Base-by-base conservation (phyloP, 2,797 vertebrate genomes). In the Hoplostethus mediterraneus region DNA sequence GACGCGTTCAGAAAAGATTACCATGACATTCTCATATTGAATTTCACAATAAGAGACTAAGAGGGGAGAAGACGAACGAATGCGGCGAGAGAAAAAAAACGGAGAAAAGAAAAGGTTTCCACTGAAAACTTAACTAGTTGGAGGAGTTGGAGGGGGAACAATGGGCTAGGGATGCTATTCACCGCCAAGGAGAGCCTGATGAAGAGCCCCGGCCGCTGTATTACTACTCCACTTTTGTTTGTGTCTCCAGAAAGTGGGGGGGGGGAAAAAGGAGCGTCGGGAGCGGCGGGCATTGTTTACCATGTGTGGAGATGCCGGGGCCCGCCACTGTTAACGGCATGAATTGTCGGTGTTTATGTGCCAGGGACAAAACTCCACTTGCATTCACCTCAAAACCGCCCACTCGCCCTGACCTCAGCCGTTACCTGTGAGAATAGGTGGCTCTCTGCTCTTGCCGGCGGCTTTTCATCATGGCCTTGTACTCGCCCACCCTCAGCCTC, bases 381-480 rank as follows among this genome's bases (percentile, higher is more conserved):
- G 5, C 40, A 65, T 67, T 56, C 21, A 63, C 63, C 11, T 54
- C 28, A 55, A 10, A 59, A n/a, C n/a, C 31, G 3, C 31, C 6
- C n/a, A 0, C 0, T 13, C 10, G 31, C 36, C 10, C 21, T 25
- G 3, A 16, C 5, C 7, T 30, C 17, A 1, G 0, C 5, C n/a
- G 28, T 44, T 87, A 95, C 95, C 93, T 93, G 76, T 92, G 90
- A 0, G 91, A 60, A 82, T 93, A 95, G 1, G 91, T 79, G 0
- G 84, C 73, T 31, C 96, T 95, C 94, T 97, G 96, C 45, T 99
- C 98, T 94, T 99, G 97, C 40, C 97, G 92, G 45, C 97, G 93
- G 72, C 93, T 99, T 93, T 98, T 95, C 98, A 99, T 99, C 95
- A 99, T 95, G 54, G 98, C 98, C 87, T 99, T 99, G 95, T 99